Evolutionary conservation across 2,797 vertebrate genomes (phyloP).

Genomic region (Scleropages formosus): DNA sequence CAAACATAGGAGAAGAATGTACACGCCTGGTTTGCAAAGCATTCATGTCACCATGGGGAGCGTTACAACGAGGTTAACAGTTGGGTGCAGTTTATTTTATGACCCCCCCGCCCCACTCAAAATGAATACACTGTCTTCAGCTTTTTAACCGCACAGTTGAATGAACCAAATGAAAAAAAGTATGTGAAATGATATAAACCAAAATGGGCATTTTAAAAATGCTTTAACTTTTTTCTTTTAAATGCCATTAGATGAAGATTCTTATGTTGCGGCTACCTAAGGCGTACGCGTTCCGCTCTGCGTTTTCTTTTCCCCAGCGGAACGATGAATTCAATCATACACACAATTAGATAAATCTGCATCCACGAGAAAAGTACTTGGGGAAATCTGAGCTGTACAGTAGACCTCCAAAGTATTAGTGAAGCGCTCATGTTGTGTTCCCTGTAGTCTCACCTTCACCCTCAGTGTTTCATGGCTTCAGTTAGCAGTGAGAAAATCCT

Average conservation of each 20-base stretch:
- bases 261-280: no score
- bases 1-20: constrained; percentile 38
- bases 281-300: no score
- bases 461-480: constrained; percentile 37
- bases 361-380: neutral
- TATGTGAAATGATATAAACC: no score
- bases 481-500: constrained; percentile 52
- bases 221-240: no score
- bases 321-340: neutral
- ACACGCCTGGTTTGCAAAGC: constrained; percentile 64
- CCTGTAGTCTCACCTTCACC: constrained; percentile 5
- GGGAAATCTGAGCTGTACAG: constrained; percentile 13
- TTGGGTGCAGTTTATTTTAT: no score
- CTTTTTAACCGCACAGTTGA: no score
- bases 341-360: neutral
- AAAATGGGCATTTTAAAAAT: no score
- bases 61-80: neutral
- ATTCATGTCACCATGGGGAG: neutral
- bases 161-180: no score
- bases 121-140: no score
- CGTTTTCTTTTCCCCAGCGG: no score
- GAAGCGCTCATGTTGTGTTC: neutral
- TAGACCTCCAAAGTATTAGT: neutral
- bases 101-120: no score
- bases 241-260: no score